A percentile compares a stretch with the other conserved stretches of the same genome.
Evolutionary conservation across 2,797 vertebrate species (phyloP).

Genomic region (Mormyrops attenuatus): DNA sequence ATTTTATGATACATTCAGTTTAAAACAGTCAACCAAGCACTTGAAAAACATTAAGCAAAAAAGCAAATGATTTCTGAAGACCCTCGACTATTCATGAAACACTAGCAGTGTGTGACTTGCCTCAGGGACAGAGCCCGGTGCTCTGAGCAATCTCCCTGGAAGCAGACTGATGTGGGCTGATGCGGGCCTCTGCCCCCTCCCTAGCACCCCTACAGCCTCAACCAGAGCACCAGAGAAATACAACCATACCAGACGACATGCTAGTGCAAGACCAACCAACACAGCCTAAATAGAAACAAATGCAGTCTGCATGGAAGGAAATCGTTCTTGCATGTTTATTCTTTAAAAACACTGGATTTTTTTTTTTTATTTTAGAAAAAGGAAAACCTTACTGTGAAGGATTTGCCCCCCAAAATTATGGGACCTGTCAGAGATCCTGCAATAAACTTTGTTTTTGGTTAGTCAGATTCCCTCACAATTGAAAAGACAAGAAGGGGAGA

Average conservation of each 20-base stretch:
- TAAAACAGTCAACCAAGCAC: constrained; percentile 55
- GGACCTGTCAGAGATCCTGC: constrained; percentile 5
- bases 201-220: neutral
- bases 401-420: neutral
- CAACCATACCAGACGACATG: neutral
- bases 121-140: neutral
- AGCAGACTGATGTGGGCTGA: neutral
- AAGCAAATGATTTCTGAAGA: constrained; percentile 14
- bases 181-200: neutral
- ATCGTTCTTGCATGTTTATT: constrained; percentile 4
- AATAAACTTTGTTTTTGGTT: neutral
- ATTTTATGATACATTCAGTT: constrained; percentile 67
- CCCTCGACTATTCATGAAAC: constrained; percentile 8
- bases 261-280: neutral
- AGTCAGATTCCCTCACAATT: neutral
- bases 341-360: constrained; percentile 16
- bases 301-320: neutral
- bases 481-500: neutral
- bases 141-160: neutral
- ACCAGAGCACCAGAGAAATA: neutral
- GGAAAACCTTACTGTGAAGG: neutral
- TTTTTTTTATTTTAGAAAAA: neutral
- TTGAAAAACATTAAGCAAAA: constrained; percentile 42
- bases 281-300: neutral
- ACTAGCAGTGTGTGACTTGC: neutral